Base-by-base conservation (phyloP, 30 jellyfish, hydroid and myxozoan species). In the Hydractinia echinata region DNA sequence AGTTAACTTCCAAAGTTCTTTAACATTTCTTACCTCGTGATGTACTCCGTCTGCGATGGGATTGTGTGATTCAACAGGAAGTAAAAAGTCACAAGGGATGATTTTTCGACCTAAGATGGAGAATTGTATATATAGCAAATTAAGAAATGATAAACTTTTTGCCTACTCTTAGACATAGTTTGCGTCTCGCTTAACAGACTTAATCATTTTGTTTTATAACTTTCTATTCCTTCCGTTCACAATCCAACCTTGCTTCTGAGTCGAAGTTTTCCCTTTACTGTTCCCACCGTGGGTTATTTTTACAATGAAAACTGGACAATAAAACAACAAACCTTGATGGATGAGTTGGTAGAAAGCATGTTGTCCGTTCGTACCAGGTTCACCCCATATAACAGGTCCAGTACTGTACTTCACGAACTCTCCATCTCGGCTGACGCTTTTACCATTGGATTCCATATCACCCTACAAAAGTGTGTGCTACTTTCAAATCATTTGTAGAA, bases 331-430 rank as follows among this genome's bases (percentile, higher is more conserved):
- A 91, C 99, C 99, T 86, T 95, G 99, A 69, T 95, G 99, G 51
- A 95, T 89, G 18, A 95, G 93, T 72, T 95, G 99, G 68, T 95
- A 95, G 72, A 95, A 95, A 49, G 99, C 99, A 83, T 95, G 99
- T 82, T 95, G 97, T 7, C 99, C 99, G 82, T 95, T 95, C 7
- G 99, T 95, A 60, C 99, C 99, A 30, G 99, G 99, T 74, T 95
- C 99, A 10, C 99, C 99, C 99, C 99, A 95, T 51, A 95, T 95
- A 14, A 95, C 87, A 15, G 99, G 94, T 13, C 99, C 99, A 1
- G 99, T 95, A 55, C 94, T 82, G 76, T 95, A 95, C 15, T 81
- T 74, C 15, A 94, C 97, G 51, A 76, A 83, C 9, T 84, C 76
- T 4, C 99, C 99, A 60, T 56, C 79, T 10, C 99, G 87, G 11